Conservation (phyloP, 64 coral and sea anemone species). For the Catalaphyllia jardinei region DNA sequence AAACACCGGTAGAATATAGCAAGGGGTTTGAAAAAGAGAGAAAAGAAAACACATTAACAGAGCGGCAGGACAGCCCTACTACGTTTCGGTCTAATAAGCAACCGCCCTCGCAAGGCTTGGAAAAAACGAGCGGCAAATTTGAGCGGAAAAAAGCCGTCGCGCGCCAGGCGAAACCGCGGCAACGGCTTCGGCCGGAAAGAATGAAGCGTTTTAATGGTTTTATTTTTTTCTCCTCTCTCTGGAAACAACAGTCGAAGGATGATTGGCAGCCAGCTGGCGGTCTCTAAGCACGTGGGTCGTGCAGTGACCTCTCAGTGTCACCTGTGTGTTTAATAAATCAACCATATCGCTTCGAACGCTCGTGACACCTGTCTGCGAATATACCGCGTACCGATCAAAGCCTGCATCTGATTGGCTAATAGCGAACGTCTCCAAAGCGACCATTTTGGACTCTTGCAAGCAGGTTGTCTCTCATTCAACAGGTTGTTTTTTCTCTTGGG, state of each 20-base stretch:
- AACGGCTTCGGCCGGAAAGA: conserved; percentile 76
- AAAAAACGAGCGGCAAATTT: conserved; percentile 11
- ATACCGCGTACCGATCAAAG: conserved; percentile 23
- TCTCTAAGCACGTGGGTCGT: conserved; percentile 86
- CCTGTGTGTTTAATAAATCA: conserved; percentile 91
- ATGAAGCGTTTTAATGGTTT: conserved; percentile 52
- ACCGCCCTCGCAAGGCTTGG: not conserved
- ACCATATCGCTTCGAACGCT: conserved; percentile 60
- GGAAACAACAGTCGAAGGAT: conserved; percentile 69
- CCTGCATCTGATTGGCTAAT: conserved; percentile 71
- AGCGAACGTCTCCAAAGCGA: conserved; percentile 79
- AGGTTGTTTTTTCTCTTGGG: conserved; percentile 77
- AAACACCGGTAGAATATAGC: conserved; percentile 61
- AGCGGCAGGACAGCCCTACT: conserved; percentile 34
- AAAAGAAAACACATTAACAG: conserved; percentile 67
- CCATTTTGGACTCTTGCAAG: conserved; percentile 56
- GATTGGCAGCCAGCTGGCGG: conserved; percentile 93
- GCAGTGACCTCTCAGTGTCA: conserved; percentile 76
- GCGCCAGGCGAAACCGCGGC: conserved; percentile 74
- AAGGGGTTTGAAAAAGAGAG: conserved; percentile 80
- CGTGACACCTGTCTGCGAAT: conserved; percentile 77
- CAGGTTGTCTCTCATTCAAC: conserved; percentile 92
- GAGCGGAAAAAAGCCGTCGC: not conserved
- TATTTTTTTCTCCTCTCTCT: conserved; percentile 2
- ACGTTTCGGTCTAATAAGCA: conserved; percentile 3